phyloP scores from a whole-genome alignment of 2,113 vertebrate species.

The Python bivittatus region DNA sequence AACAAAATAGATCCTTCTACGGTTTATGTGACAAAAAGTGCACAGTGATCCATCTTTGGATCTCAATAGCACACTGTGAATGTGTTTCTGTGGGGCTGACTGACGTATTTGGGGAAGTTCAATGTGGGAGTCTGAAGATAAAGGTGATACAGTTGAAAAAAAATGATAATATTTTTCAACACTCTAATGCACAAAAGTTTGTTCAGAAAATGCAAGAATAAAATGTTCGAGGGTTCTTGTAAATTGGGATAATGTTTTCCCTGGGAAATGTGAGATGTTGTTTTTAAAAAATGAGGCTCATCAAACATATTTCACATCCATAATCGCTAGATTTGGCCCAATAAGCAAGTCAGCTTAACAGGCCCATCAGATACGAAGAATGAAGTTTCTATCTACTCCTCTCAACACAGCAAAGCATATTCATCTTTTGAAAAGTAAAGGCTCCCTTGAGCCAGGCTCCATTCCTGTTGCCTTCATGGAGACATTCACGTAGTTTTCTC shows the following conservation, averaged over 20 bases:
- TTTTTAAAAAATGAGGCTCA: not conserved
- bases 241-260: constrained; percentile 19
- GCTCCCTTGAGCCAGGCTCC: too few species aligned
- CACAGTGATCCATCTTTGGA: constrained; percentile 22
- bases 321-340: not conserved
- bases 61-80: constrained; percentile 38
- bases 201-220: not conserved
- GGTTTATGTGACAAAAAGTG: constrained; percentile 49
- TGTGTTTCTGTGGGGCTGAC: constrained; percentile 40
- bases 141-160: constrained; percentile 44
- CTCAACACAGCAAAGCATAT: not conserved
- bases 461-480: too few species aligned
- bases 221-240: constrained; percentile 10
- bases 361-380: not conserved
- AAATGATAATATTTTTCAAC: constrained; percentile 39
- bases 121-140: constrained; percentile 48
- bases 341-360: constrained; percentile 2
- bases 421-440: not conserved
- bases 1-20: constrained; percentile 25
- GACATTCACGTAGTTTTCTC: too few species aligned
- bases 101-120: constrained; percentile 36
- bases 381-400: not conserved
- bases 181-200: constrained; percentile 15
- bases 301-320: not conserved
- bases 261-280: not conserved